Conservation (phyloP, 2,888 invertebrate genomes). For the Morinoia aosen region DNA sequence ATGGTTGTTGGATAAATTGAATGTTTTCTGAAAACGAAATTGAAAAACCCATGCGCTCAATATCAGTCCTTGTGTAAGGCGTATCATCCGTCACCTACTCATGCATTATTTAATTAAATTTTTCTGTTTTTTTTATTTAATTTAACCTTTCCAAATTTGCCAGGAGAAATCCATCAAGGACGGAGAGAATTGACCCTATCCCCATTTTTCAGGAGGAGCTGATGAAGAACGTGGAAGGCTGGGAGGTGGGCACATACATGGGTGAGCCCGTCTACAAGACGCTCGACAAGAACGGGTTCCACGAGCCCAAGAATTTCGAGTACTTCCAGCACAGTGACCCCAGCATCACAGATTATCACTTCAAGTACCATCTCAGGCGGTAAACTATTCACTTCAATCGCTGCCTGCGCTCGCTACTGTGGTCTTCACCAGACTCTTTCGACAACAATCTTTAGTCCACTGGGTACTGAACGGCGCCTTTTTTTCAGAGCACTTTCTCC, state of each 20-base stretch:
- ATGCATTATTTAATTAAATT: too few relatives aligned
- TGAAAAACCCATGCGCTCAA: too few relatives aligned
- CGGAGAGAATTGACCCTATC: neutral
- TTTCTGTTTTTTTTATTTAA: too few relatives aligned
- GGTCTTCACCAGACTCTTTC: neutral
- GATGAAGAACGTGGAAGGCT: conserved; percentile 91
- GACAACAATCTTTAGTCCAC: neutral
- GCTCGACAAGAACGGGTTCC: conserved; percentile 77
- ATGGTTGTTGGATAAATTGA: too few relatives aligned
- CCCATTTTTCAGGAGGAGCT: conserved; percentile 74
- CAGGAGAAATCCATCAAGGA: too few relatives aligned
- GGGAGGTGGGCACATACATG: conserved; percentile 91
- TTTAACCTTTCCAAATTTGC: too few relatives aligned
- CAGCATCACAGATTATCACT: conserved; percentile 38
- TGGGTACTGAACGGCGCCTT: too few relatives aligned
- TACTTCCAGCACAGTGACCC: conserved; percentile 79
- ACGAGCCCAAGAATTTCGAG: conserved; percentile 79
- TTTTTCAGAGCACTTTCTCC: too few relatives aligned
- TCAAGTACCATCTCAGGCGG: conserved; percentile 20
- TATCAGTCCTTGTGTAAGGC: too few relatives aligned
- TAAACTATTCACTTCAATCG: neutral
- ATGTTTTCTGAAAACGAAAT: too few relatives aligned
- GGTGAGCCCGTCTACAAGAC: conserved; percentile 87
- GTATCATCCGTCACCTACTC: too few relatives aligned
- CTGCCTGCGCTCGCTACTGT: neutral